phyloP scores from a whole-genome alignment of 2,797 vertebrate species.

The Thunnus albacares region DNA sequence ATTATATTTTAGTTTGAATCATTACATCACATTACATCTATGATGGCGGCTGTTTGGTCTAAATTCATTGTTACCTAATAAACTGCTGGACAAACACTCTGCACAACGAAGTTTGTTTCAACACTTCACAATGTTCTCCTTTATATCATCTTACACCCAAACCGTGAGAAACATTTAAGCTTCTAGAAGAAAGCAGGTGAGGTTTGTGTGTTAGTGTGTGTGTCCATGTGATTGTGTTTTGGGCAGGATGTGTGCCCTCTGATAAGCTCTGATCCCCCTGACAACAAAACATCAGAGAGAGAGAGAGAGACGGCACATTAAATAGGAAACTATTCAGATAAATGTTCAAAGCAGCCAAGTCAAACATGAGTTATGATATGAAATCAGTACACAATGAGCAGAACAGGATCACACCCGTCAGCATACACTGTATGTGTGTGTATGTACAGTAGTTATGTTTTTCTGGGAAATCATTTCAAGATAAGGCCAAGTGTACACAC shows the following conservation, averaged over 20 bases:
- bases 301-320: background rate
- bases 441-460: background rate
- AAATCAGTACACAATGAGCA: background rate
- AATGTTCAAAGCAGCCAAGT: background rate
- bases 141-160: background rate
- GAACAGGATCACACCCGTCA: background rate
- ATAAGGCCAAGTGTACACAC: background rate
- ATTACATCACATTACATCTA: too few species aligned
- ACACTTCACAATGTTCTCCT: background rate
- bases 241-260: constrained; percentile 16
- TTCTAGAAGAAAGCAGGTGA: background rate
- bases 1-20: too few species aligned
- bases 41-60: too few species aligned
- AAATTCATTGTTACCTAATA: too few species aligned
- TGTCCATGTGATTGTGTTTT: background rate
- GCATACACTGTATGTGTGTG: background rate
- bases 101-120: too few species aligned
- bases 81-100: too few species aligned
- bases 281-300: background rate
- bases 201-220: constrained; percentile 14
- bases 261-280: constrained; percentile 6
- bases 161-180: background rate
- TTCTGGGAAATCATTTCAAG: constrained; percentile 18
- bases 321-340: constrained; percentile 23
- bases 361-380: constrained; percentile 1